Conservation (phyloP, 1,140 invertebrate species). For the Orius laevigatus region DNA sequence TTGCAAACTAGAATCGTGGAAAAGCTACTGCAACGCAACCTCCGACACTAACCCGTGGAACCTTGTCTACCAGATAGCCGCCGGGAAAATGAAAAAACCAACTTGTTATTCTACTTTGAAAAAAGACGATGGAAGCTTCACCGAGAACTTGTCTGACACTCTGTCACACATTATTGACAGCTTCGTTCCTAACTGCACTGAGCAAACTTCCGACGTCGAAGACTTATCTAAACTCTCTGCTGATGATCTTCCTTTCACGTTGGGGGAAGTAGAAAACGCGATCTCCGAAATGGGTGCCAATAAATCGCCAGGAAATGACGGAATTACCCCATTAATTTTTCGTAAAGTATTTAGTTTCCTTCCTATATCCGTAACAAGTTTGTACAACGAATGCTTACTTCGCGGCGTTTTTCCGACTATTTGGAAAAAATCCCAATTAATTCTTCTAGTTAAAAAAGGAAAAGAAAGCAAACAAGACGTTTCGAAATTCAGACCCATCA, state of each 20-base stretch:
- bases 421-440: conserved; percentile 2
- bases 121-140: not conserved
- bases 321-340: not conserved
- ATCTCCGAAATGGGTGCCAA: not conserved
- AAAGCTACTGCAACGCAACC: too few relatives aligned
- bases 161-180: not conserved
- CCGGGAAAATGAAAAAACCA: not conserved
- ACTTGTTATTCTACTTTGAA: not conserved
- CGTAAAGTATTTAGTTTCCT: not conserved
- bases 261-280: not conserved
- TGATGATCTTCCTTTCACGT: not conserved
- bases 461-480: not conserved
- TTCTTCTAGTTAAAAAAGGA: not conserved
- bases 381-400: not conserved
- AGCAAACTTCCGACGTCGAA: not conserved
- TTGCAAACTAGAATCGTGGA: too few relatives aligned
- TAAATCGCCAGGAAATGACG: not conserved
- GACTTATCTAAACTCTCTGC: not conserved
- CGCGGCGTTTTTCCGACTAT: not conserved
- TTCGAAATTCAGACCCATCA: not conserved
- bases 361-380: not conserved
- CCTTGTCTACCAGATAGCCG: not conserved
- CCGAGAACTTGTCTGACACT: not conserved
- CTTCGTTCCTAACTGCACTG: not conserved
- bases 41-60: too few relatives aligned